Conservation (phyloP, 2,797 vertebrate species). For the Toxotes lorentzi region DNA sequence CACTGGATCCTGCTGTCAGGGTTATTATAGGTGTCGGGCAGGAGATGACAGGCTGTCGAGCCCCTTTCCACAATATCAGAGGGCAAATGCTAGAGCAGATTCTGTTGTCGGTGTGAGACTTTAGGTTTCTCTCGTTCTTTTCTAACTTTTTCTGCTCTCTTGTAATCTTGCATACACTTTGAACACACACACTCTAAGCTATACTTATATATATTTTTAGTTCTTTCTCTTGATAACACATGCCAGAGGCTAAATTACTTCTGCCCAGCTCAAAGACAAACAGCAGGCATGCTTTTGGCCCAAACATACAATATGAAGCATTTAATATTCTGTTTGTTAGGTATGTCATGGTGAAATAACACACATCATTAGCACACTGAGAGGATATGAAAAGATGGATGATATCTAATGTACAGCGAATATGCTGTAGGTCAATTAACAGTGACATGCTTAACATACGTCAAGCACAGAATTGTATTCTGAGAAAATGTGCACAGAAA, state of each 20-base stretch:
- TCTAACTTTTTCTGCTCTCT: background rate
- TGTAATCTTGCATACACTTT: conserved; percentile 8
- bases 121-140: conserved; percentile 29
- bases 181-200: conserved; percentile 13
- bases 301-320: conserved; percentile 7
- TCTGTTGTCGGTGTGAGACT: conserved; percentile 43
- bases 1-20: conserved; percentile 49
- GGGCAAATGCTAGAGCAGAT: conserved; percentile 53
- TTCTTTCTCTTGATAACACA: conserved; percentile 33
- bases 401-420: background rate
- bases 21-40: conserved; percentile 54
- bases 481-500: background rate
- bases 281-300: conserved; percentile 5
- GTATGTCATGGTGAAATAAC: conserved; percentile 9
- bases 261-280: conserved; percentile 45
- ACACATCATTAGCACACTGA: background rate
- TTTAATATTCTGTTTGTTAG: conserved; percentile 27
- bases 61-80: conserved; percentile 51
- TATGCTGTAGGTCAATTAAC: background rate
- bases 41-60: conserved; percentile 60
- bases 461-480: background rate
- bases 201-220: conserved; percentile 23
- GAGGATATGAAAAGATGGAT: background rate
- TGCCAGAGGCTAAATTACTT: conserved; percentile 52
- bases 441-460: background rate